Evolutionary conservation across 1,140 invertebrate species (phyloP), one percentile per base, ranked within the genome.

Genomic region (Cydia splendana): DNA sequence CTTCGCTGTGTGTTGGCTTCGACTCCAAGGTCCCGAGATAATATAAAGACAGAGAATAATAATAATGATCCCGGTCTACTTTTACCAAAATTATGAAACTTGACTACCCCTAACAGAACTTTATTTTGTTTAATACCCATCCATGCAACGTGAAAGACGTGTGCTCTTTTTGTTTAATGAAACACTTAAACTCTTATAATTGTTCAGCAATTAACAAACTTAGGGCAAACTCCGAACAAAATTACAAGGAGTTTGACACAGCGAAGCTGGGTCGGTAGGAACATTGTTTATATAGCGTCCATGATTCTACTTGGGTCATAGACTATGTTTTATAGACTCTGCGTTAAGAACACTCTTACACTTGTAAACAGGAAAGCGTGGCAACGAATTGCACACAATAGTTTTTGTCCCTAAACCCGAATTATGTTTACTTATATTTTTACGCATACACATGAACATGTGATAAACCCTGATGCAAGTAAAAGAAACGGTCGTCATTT

Each of bases 181-280:
- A 30, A 30, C 30, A 30, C 42, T 71, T n/a, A n/a, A 38, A 45
- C 34, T 71, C 18, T 18, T 38, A 7, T 38, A 71, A 71, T 71
- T 18, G 67, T n/a, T 10, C 9, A 71, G 38, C 28, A 71, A 71
- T 71, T 71, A 71, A 45, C 34, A 71, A 71, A 71, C 67, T 71
- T 71, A 71, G n/a, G 30, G 45, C 67, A 20, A 71, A 71, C 67
- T 71, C 24, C 15, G 15, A 38, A 38, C 67, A 71, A 38, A 30
- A 69, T 42, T 15, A 38, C 34, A 18, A 62, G 34, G n/a, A 71
- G 67, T 20, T 42, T 71, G 67, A 45, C 38, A 71, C 30, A 38
- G 30, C 38, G 10, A 71, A 71, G 67, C 67, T 45, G 67, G 34
- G 67, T 45, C 28, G 65, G 57, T 71, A 45, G 65, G 57, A 45